Evolutionary conservation across 2,797 vertebrate species (phyloP), one percentile per base, ranked within the genome.

Genomic region (Hypotaenidia philippensis): DNA sequence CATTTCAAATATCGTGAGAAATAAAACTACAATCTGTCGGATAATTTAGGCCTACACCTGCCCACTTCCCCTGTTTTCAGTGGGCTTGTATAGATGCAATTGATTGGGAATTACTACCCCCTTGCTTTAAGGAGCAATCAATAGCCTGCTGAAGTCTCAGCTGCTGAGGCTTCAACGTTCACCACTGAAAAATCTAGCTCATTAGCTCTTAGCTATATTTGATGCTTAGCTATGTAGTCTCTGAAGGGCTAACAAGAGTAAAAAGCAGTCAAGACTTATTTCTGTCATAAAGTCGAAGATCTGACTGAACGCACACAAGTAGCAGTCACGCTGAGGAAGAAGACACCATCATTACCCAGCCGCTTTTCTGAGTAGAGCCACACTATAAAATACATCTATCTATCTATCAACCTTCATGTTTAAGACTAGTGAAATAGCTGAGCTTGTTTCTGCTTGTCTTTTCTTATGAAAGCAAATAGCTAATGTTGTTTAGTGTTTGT

Each of bases 231-330:
- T 88, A 59, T 69, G 80, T 76, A 86, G 65, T 49, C 47, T 93
- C 57, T 81, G 32, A 57, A 81, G 61, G 34, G 49, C 68, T 86
- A 92, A 90, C 31, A 74, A 55, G 80, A 95, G 38, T 80, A 89
- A 92, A 92, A 96, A 79, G 71, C 65, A 87, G 75, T 93, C 83
- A 85, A 75, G 78, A 89, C 64, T 77, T 87, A 90, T 63, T 91
- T 92, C 88, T 88, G 59, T 79, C 87, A 79, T 83, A 81, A 96
- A 95, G 82, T 70, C 3, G 1, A 94, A 91, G 71, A 82, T 82
- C 61, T 91, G 80, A 91, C 57, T 66, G 79, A 92, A 92, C 89
- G 77, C 59, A 76, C 70, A 63, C 55, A 86, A 72, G 65, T 13
- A 87, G 52, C 41, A 76, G 34, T 45, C 85, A 38, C 16, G 59